phyloP scores from a whole-genome alignment of 1,140 invertebrate species.

The Vanessa atalanta region DNA sequence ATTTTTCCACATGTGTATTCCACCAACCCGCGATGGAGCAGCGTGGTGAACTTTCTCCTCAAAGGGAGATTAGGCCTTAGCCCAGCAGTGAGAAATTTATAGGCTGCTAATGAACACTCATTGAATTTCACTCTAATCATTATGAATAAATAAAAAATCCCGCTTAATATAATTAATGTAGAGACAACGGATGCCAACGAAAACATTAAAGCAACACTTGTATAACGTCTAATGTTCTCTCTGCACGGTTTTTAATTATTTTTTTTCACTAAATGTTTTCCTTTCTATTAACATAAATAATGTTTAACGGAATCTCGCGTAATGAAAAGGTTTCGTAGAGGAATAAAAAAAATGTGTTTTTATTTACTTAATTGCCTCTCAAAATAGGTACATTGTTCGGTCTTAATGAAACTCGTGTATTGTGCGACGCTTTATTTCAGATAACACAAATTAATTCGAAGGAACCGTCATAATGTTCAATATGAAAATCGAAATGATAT shows the following conservation, averaged over 20 bases:
- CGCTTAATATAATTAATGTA: background rate
- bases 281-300: constrained; percentile 21
- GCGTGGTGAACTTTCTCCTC: no score
- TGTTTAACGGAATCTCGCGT: constrained; percentile 17
- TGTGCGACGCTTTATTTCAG: background rate
- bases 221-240: constrained; percentile 16
- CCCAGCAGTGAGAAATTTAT: no score
- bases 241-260: constrained; percentile 13
- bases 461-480: background rate
- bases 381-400: constrained; percentile 19
- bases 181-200: background rate
- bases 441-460: background rate
- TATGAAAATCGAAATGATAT: background rate
- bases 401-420: background rate
- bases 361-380: constrained; percentile 25
- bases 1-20: no score
- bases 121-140: no score
- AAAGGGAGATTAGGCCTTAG: no score
- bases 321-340: constrained; percentile 18
- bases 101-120: no score
- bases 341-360: constrained; percentile 9
- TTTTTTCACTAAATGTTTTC: constrained; percentile 12
- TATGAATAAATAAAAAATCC: no score
- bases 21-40: no score
- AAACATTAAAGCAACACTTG: constrained; percentile 1